These are phyloP conservation scores for Channa maculata DNA, from an alignment of 2,113 vertebrate genomes.

Conservation along the genomic window DNA sequence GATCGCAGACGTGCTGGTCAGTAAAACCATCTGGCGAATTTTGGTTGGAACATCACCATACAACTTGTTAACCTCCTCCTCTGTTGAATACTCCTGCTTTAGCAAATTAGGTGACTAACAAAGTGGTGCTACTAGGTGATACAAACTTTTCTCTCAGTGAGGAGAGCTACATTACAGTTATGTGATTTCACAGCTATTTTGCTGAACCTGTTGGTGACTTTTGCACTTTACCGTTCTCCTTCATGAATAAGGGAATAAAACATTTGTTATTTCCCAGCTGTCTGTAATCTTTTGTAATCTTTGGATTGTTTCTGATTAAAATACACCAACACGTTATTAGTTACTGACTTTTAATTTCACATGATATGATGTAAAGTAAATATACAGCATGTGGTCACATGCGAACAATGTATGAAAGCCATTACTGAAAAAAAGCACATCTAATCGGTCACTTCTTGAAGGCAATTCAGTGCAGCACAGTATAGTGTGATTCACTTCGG, in stretches of 20 bases:
- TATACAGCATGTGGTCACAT: slow-evolving; percentile 22
- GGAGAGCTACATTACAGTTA: background rate
- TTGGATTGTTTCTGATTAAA: slow-evolving; percentile 14
- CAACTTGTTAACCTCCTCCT: background rate
- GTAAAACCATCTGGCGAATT: background rate
- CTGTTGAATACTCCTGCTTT: slow-evolving; percentile 2
- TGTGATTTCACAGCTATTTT: slow-evolving; percentile 37
- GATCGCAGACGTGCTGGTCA: background rate
- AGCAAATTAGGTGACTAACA: slow-evolving; percentile 46
- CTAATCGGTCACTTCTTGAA: slow-evolving; percentile 50
- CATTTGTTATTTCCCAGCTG: slow-evolving; percentile 44
- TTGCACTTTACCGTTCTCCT: slow-evolving; percentile 82
- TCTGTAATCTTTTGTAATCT: background rate
- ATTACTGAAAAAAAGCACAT: slow-evolving; percentile 35
- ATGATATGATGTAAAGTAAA: slow-evolving; percentile 25
- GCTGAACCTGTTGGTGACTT: slow-evolving; percentile 64
- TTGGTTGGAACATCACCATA: background rate
- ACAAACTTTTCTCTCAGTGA: slow-evolving; percentile 5
- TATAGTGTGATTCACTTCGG: slow-evolving; percentile 36
- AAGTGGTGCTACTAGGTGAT: slow-evolving; percentile 30
- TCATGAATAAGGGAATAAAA: slow-evolving; percentile 67
- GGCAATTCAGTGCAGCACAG: slow-evolving; percentile 52
- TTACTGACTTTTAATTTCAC: slow-evolving; percentile 55
- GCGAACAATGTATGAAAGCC: slow-evolving; percentile 29
- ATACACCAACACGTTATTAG: slow-evolving; percentile 11